These are phyloP conservation scores for Gambusia yucatana DNA, from an alignment of 2,797 vertebrate genomes.

Conservation along the genomic window DNA sequence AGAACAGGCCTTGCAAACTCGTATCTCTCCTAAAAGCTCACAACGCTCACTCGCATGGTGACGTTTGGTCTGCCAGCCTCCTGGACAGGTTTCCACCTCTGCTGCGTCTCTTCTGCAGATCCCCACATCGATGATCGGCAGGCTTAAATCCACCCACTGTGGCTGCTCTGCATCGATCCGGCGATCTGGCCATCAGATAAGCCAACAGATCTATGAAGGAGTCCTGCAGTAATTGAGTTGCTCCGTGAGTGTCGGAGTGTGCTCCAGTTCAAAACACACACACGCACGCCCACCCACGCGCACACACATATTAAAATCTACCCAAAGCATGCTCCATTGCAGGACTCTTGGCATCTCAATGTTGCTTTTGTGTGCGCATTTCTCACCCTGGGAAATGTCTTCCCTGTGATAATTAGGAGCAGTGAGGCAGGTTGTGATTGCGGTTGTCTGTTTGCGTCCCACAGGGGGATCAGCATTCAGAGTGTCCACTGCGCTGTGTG, in stretches of 20 bases:
- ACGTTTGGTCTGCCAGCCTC: slow-evolving; percentile 38
- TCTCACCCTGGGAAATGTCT: slow-evolving; percentile 56
- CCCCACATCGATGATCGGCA: slow-evolving; percentile 67
- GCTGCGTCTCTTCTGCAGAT: slow-evolving; percentile 47
- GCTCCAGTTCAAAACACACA: slow-evolving; percentile 9
- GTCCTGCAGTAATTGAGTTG: slow-evolving; percentile 72
- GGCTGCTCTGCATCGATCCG: slow-evolving; percentile 75
- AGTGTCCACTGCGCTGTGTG: slow-evolving; percentile 60
- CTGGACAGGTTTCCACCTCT: slow-evolving; percentile 64
- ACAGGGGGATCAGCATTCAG: slow-evolving; percentile 71
- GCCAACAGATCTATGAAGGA: slow-evolving; percentile 77
- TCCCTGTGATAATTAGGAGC: slow-evolving; percentile 75
- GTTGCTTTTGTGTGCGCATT: slow-evolving; percentile 38
- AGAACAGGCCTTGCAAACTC: slow-evolving; percentile 10
- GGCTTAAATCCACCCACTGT: slow-evolving; percentile 73
- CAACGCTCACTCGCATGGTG: slow-evolving; percentile 7
- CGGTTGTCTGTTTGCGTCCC: slow-evolving; percentile 74
- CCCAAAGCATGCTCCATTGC: slow-evolving; percentile 13
- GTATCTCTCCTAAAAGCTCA: not conserved
- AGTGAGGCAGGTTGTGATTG: slow-evolving; percentile 72
- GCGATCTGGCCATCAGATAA: slow-evolving; percentile 75
- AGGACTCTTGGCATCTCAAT: slow-evolving; percentile 50
- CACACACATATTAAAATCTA: not conserved
- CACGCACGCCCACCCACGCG: not conserved
- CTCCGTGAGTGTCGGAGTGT: slow-evolving; percentile 35